Base-by-base conservation (phyloP, 2,113 vertebrate genomes). In the Canis aureus region DNA sequence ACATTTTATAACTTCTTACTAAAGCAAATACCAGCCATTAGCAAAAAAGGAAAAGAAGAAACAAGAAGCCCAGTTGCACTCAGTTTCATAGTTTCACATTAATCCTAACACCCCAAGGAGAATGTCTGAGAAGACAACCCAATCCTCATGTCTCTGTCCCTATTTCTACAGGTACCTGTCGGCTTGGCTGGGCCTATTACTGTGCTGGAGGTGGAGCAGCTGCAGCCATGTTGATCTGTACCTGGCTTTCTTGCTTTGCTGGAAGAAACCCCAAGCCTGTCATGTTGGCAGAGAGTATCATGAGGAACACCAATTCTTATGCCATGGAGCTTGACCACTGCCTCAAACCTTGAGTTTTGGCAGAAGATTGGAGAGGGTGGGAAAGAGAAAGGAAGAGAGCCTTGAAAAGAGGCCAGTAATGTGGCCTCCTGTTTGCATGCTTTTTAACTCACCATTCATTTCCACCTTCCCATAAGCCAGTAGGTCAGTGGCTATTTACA, bases 151-250 rank as follows among this genome's bases (percentile, higher is more conserved):
- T 87, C 49, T 91, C 67, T 95, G 3, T 97, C 15, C 25, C 69
- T 97, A 22, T 96, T 97, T 91, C 27, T 60, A 32, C 88, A 98
- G 98, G 98, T 85, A 98, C 98, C 78, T 98, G 98, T 97, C 97
- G 62, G 53, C 97, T 98, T 80, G 98, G 98, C 60, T 98, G 98
- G 98, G 98, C 98, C 15, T 98, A 98, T 87, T 98, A 98, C 85
- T 98, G 98, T 81, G 98, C 98, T 82, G 98, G 98, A 89, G 97
- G 97, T n/a, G 98, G 97, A 55, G 98, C 98, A 23, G 98, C 98
- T 25, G 96, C 89, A n/a, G 94, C 98, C 66, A 98, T 98, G 97
- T 91, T 98, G 84, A 98, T 98, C 78, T 98, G 98, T 29, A 98
- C 97, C 23, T 98, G 98, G 98, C 95, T 98, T 9, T 98, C 98